Base-by-base conservation (phyloP, 2,888 invertebrate genomes). In the Aporophyla lueneburgensis region DNA sequence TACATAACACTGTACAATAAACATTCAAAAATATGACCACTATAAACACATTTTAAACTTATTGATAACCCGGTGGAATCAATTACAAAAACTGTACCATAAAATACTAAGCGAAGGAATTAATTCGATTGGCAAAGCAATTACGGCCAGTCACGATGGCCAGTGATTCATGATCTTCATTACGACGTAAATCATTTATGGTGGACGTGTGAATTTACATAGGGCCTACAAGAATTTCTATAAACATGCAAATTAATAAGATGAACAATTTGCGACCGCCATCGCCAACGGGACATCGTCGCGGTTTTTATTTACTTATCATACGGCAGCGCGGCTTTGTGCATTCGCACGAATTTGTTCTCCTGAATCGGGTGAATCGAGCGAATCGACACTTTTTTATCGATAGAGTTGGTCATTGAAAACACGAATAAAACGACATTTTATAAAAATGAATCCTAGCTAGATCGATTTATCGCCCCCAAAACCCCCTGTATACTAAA, bases 111-210 rank as follows among this genome's bases (percentile, higher is more conserved):
- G 89, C 90, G 91, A 92, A 94, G 93, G 93, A 93, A 95, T 96
- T 96, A 96, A 96, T 96, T 96, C 96, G 93, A 95, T 94, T 94
- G 95, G 93, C 93, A 91, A 94, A 93, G 94, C 96, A 96, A 96
- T 96, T 96, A 96, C 95, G 90, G 88, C 88, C 90, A 92, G 95
- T 96, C 96, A 96, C 96, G 96, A 96, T 91, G 93, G 91, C 89
- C 86, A 88, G 90, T 95, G 95, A 95, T 95, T 95, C 95, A 95
- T 92, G 93, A 88, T 88, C 89, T 92, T 93, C 94, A 93, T 94
- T 93, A 91, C 91, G 80, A 87, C 87, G 92, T 95, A 94, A 94
- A 95, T 96, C 94, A 94, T 93, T 85, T 83, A 78, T 86, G 79
- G 88, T 78, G 87, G 92, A 93, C 91, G 91, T 90, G 92, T 92